Evolutionary conservation across 2,888 invertebrate genomes (phyloP), one percentile per base, ranked within the genome.

Genomic region (Noctuana brunneofusca): DNA sequence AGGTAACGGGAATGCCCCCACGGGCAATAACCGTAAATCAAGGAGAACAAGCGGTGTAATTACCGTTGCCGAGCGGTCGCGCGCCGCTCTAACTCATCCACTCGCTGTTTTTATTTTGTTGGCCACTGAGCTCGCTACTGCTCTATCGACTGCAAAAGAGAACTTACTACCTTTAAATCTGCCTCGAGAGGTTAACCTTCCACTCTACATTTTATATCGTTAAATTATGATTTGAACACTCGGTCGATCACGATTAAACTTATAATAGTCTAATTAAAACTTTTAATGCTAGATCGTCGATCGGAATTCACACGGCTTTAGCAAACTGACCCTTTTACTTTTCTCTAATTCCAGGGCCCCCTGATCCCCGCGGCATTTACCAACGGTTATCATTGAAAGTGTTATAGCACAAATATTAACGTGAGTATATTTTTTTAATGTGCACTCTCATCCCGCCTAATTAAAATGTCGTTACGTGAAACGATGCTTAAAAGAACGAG

Each of bases 351-450:
- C 72, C 95, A 98, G 97, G 97, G 97, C 87, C 97, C 97, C 88
- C 94, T 98, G 94, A 98, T 98, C 95, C 98, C 98, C 93, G 97
- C 98, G 93, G 97, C 97, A 93, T 98, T 98, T 94, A 98, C 98
- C 94, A 98, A 98, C 94, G 98, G 98, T 93, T 98, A 97, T 94
- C 97, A 98, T 95, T 96, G 96, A 96, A 93, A 93, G 93, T 87
- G 89, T 89, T 85, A 81, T 86, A 91, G 89, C 88, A 90, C 88
- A 90, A 89, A 88, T 87, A 87, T 86, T 86, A 84, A 88, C 87
- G 92, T 92, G 75, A 92, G 92, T 92, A 90, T 79, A 79, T 79
- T 84, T 64, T 50, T 80, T 78, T 78, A 76, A 75, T 72, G 70
- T 75, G 71, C 73, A 76, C 77, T 78, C 78, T 73, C 75, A 70